Evolutionary conservation across 1,140 invertebrate genomes (phyloP).

Genomic region (Leptonema lineaticorne): DNA sequence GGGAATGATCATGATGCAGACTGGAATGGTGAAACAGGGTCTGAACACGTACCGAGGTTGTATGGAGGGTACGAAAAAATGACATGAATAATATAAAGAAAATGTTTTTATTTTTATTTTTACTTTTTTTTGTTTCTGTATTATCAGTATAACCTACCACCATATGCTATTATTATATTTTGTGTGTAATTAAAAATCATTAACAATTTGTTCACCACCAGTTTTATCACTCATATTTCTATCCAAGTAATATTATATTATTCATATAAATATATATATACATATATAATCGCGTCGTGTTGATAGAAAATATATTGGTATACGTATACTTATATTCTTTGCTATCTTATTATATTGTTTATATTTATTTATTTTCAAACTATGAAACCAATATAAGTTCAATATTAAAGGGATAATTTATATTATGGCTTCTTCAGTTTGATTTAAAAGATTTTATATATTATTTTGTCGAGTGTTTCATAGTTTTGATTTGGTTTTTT

Average conservation of each 20-base stretch:
- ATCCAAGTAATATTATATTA: slow-evolving; percentile 17
- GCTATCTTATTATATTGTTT: background rate
- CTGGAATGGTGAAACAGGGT: slow-evolving; percentile 86
- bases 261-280: too few species aligned
- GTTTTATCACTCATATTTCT: slow-evolving; percentile 21
- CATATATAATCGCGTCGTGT: slow-evolving; percentile 17
- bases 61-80: slow-evolving; percentile 70
- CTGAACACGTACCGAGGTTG: slow-evolving; percentile 76
- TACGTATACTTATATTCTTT: background rate
- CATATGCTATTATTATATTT: slow-evolving; percentile 33
- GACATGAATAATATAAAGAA: slow-evolving; percentile 34
- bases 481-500: slow-evolving; percentile 9
- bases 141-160: slow-evolving; percentile 30
- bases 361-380: background rate
- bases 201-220: slow-evolving; percentile 30
- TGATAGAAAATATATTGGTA: slow-evolving; percentile 7
- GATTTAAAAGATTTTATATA: background rate
- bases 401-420: too few species aligned
- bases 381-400: too few species aligned
- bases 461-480: background rate
- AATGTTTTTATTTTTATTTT: slow-evolving; percentile 27
- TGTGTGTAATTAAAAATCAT: slow-evolving; percentile 35
- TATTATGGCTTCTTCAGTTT: background rate
- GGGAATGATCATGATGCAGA: slow-evolving; percentile 93
- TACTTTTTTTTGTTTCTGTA: too few species aligned